Evolutionary conservation across 2,797 vertebrate genomes (phyloP).

Genomic region (Sphaeramia orbicularis): DNA sequence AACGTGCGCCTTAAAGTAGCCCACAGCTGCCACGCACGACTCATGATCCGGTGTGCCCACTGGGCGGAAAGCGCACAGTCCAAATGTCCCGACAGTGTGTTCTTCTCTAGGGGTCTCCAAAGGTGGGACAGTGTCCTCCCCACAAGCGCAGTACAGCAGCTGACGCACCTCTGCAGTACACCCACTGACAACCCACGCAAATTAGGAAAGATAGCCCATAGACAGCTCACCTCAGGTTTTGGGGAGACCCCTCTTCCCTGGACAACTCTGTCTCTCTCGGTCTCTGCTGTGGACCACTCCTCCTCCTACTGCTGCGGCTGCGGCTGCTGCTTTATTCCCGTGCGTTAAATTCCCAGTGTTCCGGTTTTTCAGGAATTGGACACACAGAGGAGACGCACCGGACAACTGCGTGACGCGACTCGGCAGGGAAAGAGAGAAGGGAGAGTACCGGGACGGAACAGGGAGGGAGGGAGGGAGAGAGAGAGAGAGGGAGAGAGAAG

Average conservation of each 20-base stretch:
- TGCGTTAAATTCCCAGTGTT: constrained; percentile 44
- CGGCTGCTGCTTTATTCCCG: constrained; percentile 15
- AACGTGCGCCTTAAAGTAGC: constrained; percentile 47
- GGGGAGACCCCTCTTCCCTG: constrained; percentile 71
- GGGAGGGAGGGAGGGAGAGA: too few relatives aligned
- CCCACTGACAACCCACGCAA: constrained; percentile 43
- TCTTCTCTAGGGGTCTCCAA: not conserved
- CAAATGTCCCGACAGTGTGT: constrained; percentile 1
- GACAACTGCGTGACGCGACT: constrained; percentile 69
- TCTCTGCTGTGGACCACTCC: not conserved
- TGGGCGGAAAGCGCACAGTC: constrained; percentile 25
- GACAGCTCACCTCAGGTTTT: constrained; percentile 75
- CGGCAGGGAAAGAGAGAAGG: constrained; percentile 61
- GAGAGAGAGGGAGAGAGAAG: too few relatives aligned
- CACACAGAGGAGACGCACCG: constrained; percentile 58
- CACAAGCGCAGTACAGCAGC: constrained; percentile 54
- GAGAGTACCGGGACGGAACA: constrained; percentile 44
- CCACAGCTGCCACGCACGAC: constrained; percentile 48
- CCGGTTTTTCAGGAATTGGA: constrained; percentile 56
- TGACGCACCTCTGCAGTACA: constrained; percentile 68
- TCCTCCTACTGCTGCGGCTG: constrained; percentile 9
- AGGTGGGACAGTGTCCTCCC: constrained; percentile 19
- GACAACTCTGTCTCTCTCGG: constrained; percentile 34
- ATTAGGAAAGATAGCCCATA: constrained; percentile 6
- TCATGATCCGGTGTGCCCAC: constrained; percentile 10